phyloP scores from a whole-genome alignment of 2,113 vertebrate species.

The Plotosus lineatus region DNA sequence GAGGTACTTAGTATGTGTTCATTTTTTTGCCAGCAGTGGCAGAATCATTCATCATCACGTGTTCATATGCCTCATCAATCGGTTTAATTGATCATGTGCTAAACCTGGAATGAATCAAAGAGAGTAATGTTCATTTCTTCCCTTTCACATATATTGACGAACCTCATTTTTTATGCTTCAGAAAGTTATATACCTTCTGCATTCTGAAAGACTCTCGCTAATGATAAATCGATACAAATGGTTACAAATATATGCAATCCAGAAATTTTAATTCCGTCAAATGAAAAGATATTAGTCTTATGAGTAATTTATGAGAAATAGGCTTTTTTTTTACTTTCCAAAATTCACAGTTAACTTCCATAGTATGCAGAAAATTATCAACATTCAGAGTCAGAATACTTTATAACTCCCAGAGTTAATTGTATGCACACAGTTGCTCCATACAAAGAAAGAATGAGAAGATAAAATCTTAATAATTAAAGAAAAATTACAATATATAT shows the following conservation, averaged over 20 bases:
- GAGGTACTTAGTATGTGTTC: constrained; percentile 16
- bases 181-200: constrained; percentile 4
- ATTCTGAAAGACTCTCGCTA: not conserved
- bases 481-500: too few relatives aligned
- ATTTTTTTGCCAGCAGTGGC: constrained; percentile 32
- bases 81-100: constrained; percentile 45
- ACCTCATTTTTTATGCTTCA: constrained; percentile 11
- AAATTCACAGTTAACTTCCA: not conserved
- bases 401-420: too few relatives aligned
- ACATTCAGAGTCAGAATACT: too few relatives aligned
- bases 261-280: not conserved
- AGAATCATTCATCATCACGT: constrained; percentile 26
- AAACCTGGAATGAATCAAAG: constrained; percentile 32
- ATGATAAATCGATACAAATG: constrained; percentile 7
- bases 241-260: not conserved
- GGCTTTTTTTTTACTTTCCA: not conserved
- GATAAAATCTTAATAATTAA: too few relatives aligned
- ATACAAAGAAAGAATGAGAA: too few relatives aligned
- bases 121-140: constrained; percentile 42
- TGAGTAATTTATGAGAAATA: not conserved
- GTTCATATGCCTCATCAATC: constrained; percentile 37
- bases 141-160: constrained; percentile 35
- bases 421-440: too few relatives aligned
- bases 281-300: not conserved
- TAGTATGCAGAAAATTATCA: not conserved